phyloP scores from a whole-genome alignment of 2,797 vertebrate genomes.

The Ataeniobius toweri region DNA sequence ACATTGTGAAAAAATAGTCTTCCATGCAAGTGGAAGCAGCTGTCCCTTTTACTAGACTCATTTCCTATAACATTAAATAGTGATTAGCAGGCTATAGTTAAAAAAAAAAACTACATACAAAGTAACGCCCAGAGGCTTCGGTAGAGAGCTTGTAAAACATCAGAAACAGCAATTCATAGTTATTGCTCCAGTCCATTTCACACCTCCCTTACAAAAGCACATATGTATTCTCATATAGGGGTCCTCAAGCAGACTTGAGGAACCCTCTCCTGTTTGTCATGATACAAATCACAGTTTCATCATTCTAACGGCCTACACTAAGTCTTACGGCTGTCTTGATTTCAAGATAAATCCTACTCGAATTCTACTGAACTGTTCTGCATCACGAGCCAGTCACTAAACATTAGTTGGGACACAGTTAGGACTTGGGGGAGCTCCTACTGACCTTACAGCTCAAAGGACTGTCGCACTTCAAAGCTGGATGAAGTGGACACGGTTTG shows the following conservation, averaged over 20 bases:
- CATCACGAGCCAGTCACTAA: slow-evolving; percentile 52
- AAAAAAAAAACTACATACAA: slow-evolving; percentile 56
- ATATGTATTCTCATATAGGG: slow-evolving; percentile 54
- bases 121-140: slow-evolving; percentile 65
- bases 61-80: slow-evolving; percentile 84
- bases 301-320: slow-evolving; percentile 72
- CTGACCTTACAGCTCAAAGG: slow-evolving; percentile 50
- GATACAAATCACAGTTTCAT: slow-evolving; percentile 73
- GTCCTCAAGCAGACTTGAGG: slow-evolving; percentile 49
- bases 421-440: slow-evolving; percentile 42
- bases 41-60: slow-evolving; percentile 78
- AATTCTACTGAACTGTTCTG: slow-evolving; percentile 67
- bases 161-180: slow-evolving; percentile 69
- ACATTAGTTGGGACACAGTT: slow-evolving; percentile 48
- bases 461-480: slow-evolving; percentile 55
- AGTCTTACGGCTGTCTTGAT: slow-evolving; percentile 71
- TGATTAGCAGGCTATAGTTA: slow-evolving; percentile 81
- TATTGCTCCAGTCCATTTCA: slow-evolving; percentile 80
- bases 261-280: slow-evolving; percentile 48
- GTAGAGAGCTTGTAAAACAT: slow-evolving; percentile 69
- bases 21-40: slow-evolving; percentile 76
- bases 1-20: slow-evolving; percentile 76
- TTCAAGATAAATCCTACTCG: slow-evolving; percentile 65
- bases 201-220: slow-evolving; percentile 61
- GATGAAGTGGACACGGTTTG: slow-evolving; percentile 48